phyloP scores from a whole-genome alignment of 2,888 invertebrate species.

The Euphydryas editha region DNA sequence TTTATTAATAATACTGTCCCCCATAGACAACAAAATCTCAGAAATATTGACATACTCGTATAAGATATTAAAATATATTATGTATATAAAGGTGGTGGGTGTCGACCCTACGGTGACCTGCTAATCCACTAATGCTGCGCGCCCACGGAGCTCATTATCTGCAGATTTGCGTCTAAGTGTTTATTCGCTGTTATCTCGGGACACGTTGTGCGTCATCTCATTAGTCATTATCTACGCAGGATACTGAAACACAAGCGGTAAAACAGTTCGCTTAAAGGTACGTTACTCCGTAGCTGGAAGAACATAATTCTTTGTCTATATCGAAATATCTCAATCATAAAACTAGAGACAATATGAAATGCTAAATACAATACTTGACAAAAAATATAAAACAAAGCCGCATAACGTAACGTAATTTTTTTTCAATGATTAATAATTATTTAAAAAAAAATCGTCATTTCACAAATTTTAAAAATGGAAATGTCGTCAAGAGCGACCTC shows the following conservation, averaged over 20 bases:
- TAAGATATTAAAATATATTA: too few species aligned
- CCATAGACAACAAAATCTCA: too few species aligned
- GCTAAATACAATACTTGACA: too few species aligned
- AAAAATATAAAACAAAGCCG: background rate
- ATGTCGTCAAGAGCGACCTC: constrained; percentile 1
- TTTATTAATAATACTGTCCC: too few species aligned
- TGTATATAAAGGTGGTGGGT: background rate
- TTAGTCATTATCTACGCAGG: background rate
- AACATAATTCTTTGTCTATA: too few species aligned
- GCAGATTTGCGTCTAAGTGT: background rate
- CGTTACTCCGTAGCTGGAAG: background rate
- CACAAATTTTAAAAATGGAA: background rate
- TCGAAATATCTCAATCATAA: too few species aligned
- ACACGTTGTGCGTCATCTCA: constrained; percentile 1
- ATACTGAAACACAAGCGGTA: background rate
- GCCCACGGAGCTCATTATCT: constrained; percentile 39
- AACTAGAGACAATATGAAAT: too few species aligned
- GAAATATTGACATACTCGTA: too few species aligned
- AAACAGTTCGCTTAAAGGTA: background rate
- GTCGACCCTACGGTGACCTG: constrained; percentile 32
- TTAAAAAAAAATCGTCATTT: background rate
- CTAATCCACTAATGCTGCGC: constrained; percentile 35
- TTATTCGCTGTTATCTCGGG: background rate
- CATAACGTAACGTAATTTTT: background rate
- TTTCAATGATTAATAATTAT: background rate